These are phyloP conservation scores for Calephelis nemesis DNA, from an alignment of 1,140 invertebrate species.

Conservation along the genomic window DNA sequence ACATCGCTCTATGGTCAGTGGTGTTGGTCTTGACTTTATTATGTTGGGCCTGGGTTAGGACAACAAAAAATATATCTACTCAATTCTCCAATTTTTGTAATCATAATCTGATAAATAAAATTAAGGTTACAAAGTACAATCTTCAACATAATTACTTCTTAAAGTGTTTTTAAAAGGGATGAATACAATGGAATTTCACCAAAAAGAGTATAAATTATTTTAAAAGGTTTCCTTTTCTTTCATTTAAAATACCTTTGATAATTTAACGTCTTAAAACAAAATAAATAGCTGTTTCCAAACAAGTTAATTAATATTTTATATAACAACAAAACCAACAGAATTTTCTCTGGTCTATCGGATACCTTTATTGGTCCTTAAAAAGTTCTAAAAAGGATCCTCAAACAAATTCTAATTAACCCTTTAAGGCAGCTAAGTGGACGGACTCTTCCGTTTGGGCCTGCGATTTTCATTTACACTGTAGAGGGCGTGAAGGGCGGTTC, in stretches of 20 bases:
- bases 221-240: not conserved
- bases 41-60: too few relatives aligned
- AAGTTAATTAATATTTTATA: conserved; percentile 14
- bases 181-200: too few relatives aligned
- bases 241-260: not conserved
- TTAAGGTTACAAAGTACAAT: too few relatives aligned
- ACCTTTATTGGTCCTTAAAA: conserved; percentile 26
- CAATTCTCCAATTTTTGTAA: too few relatives aligned
- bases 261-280: conserved; percentile 4
- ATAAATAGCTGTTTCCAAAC: not conserved
- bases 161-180: too few relatives aligned
- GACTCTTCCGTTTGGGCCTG: conserved; percentile 31
- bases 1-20: too few relatives aligned
- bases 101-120: too few relatives aligned
- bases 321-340: conserved; percentile 6
- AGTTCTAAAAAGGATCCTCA: conserved; percentile 34
- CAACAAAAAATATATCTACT: too few relatives aligned
- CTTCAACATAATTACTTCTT: too few relatives aligned
- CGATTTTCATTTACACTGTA: conserved; percentile 33
- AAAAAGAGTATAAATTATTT: too few relatives aligned
- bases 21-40: too few relatives aligned
- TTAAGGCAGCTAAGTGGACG: conserved; percentile 37
- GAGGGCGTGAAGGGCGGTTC: not conserved
- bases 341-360: conserved; percentile 13
- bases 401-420: conserved; percentile 40